Evolutionary conservation across 2,888 invertebrate species (phyloP).

Genomic region (Plebejus argus): DNA sequence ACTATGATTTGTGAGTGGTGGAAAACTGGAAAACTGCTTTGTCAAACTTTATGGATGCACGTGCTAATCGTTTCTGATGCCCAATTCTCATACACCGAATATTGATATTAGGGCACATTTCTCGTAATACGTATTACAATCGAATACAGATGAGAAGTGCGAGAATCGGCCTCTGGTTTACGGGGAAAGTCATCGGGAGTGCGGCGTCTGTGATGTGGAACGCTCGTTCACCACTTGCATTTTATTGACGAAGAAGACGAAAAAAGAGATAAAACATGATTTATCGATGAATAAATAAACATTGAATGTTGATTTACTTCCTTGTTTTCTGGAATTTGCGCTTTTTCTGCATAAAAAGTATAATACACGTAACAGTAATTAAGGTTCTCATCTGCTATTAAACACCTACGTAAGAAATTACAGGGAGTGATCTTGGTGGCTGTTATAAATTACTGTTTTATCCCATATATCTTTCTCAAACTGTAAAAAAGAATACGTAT

Average conservation of each 20-base stretch:
- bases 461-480: not conserved
- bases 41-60: too few relatives aligned
- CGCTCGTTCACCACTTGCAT: not conserved
- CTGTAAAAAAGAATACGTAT: not conserved
- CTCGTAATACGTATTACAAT: too few relatives aligned
- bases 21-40: too few relatives aligned
- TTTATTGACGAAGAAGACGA: not conserved
- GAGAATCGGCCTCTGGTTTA: not conserved
- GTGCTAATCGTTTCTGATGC: too few relatives aligned
- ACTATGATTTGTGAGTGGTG: too few relatives aligned
- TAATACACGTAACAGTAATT: not conserved
- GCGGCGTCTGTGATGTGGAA: conserved; percentile 26
- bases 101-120: too few relatives aligned
- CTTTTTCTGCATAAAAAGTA: not conserved
- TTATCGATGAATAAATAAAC: not conserved
- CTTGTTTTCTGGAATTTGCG: not conserved
- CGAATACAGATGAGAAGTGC: too few relatives aligned
- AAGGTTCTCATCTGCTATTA: not conserved
- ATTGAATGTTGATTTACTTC: not conserved
- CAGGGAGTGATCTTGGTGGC: not conserved
- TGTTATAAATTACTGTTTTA: not conserved
- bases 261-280: not conserved
- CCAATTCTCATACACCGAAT: too few relatives aligned
- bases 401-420: not conserved
- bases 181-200: conserved; percentile 25